phyloP scores from a whole-genome alignment of 2,797 vertebrate species.

The Sebastes nivosus region DNA sequence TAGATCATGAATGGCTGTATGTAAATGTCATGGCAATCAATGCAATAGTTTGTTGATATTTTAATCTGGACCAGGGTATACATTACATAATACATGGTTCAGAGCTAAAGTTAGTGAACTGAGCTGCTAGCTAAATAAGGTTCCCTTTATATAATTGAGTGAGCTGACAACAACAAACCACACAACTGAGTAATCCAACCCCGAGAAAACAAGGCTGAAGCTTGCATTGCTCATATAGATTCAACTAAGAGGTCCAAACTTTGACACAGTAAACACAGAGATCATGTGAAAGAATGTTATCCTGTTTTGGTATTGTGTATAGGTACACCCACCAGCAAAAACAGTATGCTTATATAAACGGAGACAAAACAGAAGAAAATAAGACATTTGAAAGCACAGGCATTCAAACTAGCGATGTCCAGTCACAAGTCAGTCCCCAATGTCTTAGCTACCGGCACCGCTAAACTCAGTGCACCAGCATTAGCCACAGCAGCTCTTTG shows the following conservation, averaged over 20 bases:
- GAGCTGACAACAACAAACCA: background rate
- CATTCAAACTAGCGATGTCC: background rate
- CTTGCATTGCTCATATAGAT: background rate
- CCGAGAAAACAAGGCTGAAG: background rate
- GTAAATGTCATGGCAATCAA: background rate
- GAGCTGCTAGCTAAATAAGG: background rate
- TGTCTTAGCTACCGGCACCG: background rate
- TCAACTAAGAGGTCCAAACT: background rate
- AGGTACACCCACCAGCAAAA: background rate
- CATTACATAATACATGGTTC: background rate
- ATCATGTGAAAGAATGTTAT: background rate
- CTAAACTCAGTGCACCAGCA: background rate
- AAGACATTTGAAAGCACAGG: background rate
- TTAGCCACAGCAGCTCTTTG: background rate
- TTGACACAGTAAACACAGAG: background rate
- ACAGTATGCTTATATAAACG: background rate
- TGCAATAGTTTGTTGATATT: background rate
- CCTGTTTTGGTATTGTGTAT: background rate
- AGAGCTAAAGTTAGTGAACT: background rate
- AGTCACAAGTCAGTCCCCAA: background rate
- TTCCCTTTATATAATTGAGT: background rate
- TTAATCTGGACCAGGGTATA: background rate
- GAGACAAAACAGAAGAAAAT: background rate
- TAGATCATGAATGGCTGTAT: background rate
- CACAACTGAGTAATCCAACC: background rate